These are phyloP conservation scores for Zaprionus inermis DNA, from an alignment of 1,140 invertebrate genomes.

Conservation along the genomic window DNA sequence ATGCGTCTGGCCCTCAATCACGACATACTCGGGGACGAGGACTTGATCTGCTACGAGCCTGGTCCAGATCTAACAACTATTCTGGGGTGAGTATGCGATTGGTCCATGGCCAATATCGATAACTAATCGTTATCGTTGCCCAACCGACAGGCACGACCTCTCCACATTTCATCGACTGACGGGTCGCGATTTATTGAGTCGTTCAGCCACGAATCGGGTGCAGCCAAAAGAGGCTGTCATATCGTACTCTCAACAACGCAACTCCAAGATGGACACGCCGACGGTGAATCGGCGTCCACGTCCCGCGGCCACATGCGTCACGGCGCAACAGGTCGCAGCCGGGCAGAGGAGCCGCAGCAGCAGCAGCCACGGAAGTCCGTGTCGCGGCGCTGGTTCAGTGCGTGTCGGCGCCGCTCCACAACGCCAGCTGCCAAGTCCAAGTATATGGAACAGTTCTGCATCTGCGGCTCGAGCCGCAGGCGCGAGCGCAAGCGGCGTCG, in stretches of 20 bases:
- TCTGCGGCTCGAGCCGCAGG: constrained; percentile 73
- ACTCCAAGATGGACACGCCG: constrained; percentile 84
- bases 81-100: constrained; percentile 73
- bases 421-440: constrained; percentile 71
- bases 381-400: constrained; percentile 67
- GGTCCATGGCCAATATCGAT: not conserved
- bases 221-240: constrained; percentile 84
- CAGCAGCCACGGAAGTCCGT: constrained; percentile 69
- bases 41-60: constrained; percentile 84
- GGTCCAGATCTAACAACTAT: constrained; percentile 84
- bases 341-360: constrained; percentile 58
- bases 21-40: constrained; percentile 84
- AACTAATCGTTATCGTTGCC: not conserved
- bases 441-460: constrained; percentile 83
- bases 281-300: constrained; percentile 83
- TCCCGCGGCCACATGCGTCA: constrained; percentile 42
- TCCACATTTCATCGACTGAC: constrained; percentile 84
- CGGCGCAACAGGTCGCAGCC: constrained; percentile 14
- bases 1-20: constrained; percentile 86
- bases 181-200: constrained; percentile 84
- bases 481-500: constrained; percentile 64
- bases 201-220: constrained; percentile 81
- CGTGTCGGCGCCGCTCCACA: constrained; percentile 65
- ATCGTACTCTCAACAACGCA: constrained; percentile 84
- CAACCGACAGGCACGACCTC: constrained; percentile 79